phyloP scores from a whole-genome alignment of 2,797 vertebrate genomes.

The Cynopterus sphinx region DNA sequence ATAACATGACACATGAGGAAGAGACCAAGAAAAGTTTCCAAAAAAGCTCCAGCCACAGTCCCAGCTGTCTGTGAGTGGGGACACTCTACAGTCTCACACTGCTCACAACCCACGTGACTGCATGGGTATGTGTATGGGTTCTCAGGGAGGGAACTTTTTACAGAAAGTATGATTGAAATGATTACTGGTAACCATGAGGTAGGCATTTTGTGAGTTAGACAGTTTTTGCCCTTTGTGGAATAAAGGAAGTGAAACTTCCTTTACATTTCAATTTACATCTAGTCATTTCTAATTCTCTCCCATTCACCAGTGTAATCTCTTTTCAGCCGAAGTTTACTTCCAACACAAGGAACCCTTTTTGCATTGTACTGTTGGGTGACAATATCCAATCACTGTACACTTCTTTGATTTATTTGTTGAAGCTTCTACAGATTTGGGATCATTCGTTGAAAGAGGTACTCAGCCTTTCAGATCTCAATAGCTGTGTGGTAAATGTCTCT shows the following conservation, averaged over 20 bases:
- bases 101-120: conserved; percentile 86
- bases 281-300: conserved; percentile 86
- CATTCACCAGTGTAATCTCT: conserved; percentile 86
- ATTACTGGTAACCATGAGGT: conserved; percentile 69
- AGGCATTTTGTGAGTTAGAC: conserved; percentile 85
- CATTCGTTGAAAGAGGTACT: neutral
- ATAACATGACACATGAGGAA: conserved; percentile 85
- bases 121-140: conserved; percentile 86
- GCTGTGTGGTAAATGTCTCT: neutral
- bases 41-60: conserved; percentile 86
- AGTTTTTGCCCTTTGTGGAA: conserved; percentile 88
- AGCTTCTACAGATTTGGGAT: neutral
- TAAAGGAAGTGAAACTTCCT: conserved; percentile 87
- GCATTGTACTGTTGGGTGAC: neutral
- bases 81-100: conserved; percentile 86
- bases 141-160: conserved; percentile 87
- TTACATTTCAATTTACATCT: conserved; percentile 85
- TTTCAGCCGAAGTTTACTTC: neutral
- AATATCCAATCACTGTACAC: neutral
- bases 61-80: conserved; percentile 87
- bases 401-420: neutral
- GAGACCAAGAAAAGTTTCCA: conserved; percentile 87
- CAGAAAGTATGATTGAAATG: conserved; percentile 62
- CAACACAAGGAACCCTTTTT: neutral
- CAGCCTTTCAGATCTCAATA: neutral